phyloP scores from a whole-genome alignment of 2,888 invertebrate genomes.

The Eustalomyia histrio region DNA sequence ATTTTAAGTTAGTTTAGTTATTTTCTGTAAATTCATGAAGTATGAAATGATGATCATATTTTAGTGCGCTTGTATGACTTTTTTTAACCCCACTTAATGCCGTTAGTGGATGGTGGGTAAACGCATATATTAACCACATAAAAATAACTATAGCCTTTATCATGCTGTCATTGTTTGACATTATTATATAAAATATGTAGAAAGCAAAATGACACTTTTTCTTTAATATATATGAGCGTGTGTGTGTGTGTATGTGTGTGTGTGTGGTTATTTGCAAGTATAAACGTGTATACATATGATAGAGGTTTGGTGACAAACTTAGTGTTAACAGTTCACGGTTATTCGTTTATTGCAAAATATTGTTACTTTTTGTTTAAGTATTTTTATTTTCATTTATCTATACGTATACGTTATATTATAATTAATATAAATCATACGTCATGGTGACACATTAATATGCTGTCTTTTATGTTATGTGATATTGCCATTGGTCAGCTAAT shows the following conservation, averaged over 20 bases:
- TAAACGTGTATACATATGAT: not conserved
- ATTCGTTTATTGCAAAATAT: not conserved
- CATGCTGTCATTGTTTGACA: conserved; percentile 21
- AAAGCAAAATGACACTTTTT: conserved; percentile 21
- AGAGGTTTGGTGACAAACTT: not conserved
- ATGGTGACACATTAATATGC: no score
- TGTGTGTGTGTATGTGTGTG: no score
- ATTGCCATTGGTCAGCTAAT: no score
- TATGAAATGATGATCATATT: not conserved
- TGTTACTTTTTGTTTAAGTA: not conserved
- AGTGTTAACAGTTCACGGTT: not conserved
- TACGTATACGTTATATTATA: no score
- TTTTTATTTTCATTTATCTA: no score
- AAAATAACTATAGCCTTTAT: conserved; percentile 25
- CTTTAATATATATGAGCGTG: not conserved
- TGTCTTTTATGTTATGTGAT: no score
- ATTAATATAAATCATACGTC: no score
- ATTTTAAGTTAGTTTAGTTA: not conserved
- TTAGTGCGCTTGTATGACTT: conserved; percentile 23
- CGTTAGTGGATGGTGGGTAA: not conserved
- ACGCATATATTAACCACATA: not conserved
- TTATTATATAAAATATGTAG: not conserved
- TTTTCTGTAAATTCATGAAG: not conserved
- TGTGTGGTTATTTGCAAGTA: not conserved
- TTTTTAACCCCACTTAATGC: conserved; percentile 11